A percentile compares a stretch with the other conserved stretches of the same genome.
phyloP scores from a whole-genome alignment of 2,888 invertebrate species.

The Perizoma affinitatum region DNA sequence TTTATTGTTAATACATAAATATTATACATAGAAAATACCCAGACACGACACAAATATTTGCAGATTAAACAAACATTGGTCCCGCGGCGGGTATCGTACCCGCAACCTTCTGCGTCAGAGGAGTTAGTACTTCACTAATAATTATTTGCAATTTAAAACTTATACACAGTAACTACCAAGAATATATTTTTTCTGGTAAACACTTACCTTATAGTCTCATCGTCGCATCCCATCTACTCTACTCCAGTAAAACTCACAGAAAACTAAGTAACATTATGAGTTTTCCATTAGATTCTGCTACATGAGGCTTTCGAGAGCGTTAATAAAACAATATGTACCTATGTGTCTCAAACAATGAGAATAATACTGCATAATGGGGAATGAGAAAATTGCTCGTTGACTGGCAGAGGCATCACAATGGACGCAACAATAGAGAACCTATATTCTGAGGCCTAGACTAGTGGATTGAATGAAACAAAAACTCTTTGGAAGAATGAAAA shows the following conservation, averaged over 20 bases:
- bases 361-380: slow-evolving; percentile 77
- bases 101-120: too few relatives aligned
- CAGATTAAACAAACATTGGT: too few relatives aligned
- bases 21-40: too few relatives aligned
- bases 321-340: slow-evolving; percentile 60
- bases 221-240: not conserved
- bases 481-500: slow-evolving; percentile 67
- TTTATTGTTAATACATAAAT: too few relatives aligned
- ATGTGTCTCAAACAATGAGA: slow-evolving; percentile 72
- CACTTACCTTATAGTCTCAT: too few relatives aligned
- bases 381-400: slow-evolving; percentile 79
- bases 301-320: slow-evolving; percentile 46
- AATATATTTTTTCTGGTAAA: too few relatives aligned
- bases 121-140: too few relatives aligned
- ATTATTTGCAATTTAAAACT: too few relatives aligned
- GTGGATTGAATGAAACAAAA: slow-evolving; percentile 72
- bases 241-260: slow-evolving; percentile 10
- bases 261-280: slow-evolving; percentile 29
- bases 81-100: too few relatives aligned
- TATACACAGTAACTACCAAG: too few relatives aligned
- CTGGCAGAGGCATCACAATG: slow-evolving; percentile 73
- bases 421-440: slow-evolving; percentile 73
- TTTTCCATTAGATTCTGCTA: slow-evolving; percentile 43
- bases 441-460: slow-evolving; percentile 65
- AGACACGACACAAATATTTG: too few relatives aligned